Evolutionary conservation across 2,113 vertebrate species (phyloP).

Genomic region (Myrmecobius fasciatus): DNA sequence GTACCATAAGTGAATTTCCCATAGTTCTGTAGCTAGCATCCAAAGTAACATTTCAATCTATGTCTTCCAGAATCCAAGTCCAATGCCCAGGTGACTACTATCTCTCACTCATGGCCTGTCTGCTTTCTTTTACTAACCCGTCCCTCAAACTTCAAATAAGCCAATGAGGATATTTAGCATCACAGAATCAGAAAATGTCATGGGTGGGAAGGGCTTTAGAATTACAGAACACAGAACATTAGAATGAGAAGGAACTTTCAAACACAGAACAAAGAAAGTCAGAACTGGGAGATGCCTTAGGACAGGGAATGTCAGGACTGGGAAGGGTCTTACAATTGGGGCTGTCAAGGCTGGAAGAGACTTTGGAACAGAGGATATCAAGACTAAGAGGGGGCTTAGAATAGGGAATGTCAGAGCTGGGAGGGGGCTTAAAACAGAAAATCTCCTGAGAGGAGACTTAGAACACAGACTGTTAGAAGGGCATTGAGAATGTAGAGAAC

Average conservation of each 20-base stretch:
- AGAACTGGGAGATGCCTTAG: background rate
- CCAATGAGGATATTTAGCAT: background rate
- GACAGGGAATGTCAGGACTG: too few relatives aligned
- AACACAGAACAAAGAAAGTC: background rate
- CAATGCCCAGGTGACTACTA: background rate
- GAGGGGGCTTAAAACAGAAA: too few relatives aligned
- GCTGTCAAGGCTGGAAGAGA: too few relatives aligned
- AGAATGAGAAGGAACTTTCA: background rate
- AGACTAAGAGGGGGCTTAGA: too few relatives aligned
- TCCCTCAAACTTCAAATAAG: background rate
- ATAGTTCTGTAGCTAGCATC: background rate
- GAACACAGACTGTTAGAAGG: too few relatives aligned
- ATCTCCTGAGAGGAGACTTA: too few relatives aligned
- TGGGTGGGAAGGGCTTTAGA: background rate
- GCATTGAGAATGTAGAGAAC: too few relatives aligned
- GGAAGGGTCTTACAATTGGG: too few relatives aligned
- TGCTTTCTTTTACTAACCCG: background rate
- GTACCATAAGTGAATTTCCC: background rate
- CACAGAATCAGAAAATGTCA: background rate
- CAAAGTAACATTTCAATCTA: background rate
- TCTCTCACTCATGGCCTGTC: background rate
- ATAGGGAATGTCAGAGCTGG: too few relatives aligned
- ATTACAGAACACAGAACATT: background rate
- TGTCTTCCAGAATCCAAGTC: background rate
- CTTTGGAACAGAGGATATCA: too few relatives aligned